These are phyloP conservation scores for Drosophila anceps DNA, from an alignment of 2,888 invertebrate genomes.

Conservation along the genomic window DNA sequence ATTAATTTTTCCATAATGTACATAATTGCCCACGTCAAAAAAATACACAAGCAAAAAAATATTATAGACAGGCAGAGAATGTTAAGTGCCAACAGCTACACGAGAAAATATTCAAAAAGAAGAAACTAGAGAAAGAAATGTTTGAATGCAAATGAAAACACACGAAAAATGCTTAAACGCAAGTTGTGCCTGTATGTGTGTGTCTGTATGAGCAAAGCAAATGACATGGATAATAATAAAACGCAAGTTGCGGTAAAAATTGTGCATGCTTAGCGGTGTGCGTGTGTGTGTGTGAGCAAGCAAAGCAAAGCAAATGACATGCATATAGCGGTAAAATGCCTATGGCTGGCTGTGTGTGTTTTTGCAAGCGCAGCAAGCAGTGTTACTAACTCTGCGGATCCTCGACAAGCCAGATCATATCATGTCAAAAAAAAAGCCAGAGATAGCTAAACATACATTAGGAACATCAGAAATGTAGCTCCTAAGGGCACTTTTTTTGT, in stretches of 20 bases:
- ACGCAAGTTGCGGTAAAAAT: conserved; percentile 12
- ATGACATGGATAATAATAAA: conserved; percentile 62
- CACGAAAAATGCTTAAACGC: conserved; percentile 42
- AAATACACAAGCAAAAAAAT: conserved; percentile 24
- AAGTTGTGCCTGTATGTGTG: conserved; percentile 28
- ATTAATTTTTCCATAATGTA: conserved; percentile 42
- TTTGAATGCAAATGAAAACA: conserved; percentile 60
- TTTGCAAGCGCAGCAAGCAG: conserved; percentile 33
- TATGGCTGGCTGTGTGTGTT: conserved; percentile 10
- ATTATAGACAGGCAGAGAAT: conserved; percentile 70
- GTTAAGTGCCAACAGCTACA: conserved; percentile 77
- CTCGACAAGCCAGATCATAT: no score
- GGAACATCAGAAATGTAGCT: no score
- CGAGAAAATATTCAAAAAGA: conserved; percentile 63
- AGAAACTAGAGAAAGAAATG: conserved; percentile 28
- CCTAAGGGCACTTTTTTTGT: no score
- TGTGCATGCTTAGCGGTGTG: not conserved
- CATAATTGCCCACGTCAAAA: conserved; percentile 70
- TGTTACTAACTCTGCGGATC: no score
- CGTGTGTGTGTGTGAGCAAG: not conserved
- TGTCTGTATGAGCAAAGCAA: conserved; percentile 20
- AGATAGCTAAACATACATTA: no score
- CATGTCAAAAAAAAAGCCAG: no score
- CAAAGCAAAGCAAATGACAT: conserved; percentile 6
- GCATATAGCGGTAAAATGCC: conserved; percentile 17